Evolutionary conservation across 2,113 vertebrate genomes (phyloP).

Genomic region (Mormoops blainvillei): DNA sequence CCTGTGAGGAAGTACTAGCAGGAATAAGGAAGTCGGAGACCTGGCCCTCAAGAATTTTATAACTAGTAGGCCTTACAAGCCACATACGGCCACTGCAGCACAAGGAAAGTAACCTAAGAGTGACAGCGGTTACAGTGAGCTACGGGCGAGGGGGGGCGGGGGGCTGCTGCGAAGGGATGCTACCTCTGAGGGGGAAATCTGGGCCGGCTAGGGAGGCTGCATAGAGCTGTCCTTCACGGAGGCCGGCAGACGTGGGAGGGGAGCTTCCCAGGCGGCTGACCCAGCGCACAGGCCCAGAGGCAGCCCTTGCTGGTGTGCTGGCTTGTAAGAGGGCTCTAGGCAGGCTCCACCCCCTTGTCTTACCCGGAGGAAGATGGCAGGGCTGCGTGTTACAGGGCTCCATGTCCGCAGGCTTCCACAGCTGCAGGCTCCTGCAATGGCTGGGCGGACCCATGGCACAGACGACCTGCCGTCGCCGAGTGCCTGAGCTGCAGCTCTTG

Average conservation of each 20-base stretch:
- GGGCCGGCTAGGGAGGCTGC: accelerated
- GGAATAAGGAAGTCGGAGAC: not conserved
- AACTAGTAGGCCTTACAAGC: not conserved
- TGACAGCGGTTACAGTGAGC: not conserved
- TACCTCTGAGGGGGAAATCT: accelerated
- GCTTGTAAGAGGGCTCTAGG: accelerated
- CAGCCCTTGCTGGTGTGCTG: not conserved
- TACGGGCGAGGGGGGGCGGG: not conserved
- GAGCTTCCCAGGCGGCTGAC: accelerated
- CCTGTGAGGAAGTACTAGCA: no score
- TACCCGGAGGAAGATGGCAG: conserved; percentile 89
- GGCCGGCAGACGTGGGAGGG: not conserved
- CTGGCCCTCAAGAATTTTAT: no score
- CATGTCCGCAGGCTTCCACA: conserved; percentile 80
- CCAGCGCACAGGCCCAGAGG: not conserved
- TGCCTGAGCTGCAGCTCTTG: conserved; percentile 88
- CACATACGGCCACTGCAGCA: accelerated
- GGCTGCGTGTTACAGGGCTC: conserved; percentile 91
- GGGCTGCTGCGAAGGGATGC: not conserved
- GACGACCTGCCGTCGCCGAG: conserved; percentile 89
- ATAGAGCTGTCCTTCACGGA: accelerated
- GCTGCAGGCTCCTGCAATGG: conserved; percentile 78
- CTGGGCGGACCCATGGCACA: conserved; percentile 85
- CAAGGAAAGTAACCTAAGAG: accelerated
- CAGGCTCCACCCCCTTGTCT: conserved; percentile 2